phyloP scores from a whole-genome alignment of 2,113 vertebrate species.

The Trichechus manatus region DNA sequence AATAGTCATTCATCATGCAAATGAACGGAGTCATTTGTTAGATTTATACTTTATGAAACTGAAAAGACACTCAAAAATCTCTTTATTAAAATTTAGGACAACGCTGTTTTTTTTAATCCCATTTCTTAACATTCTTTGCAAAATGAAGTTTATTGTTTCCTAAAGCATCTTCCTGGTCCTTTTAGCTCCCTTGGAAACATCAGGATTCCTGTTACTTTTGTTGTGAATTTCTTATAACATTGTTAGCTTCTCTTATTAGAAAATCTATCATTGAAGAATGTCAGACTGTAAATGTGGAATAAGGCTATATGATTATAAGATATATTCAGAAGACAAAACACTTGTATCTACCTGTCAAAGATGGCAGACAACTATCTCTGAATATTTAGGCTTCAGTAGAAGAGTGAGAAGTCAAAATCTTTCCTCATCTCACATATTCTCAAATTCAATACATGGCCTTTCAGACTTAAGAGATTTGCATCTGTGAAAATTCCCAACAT shows the following conservation, averaged over 20 bases:
- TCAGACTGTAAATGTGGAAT: constrained; percentile 35
- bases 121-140: constrained; percentile 45
- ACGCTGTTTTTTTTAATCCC: constrained; percentile 34
- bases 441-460: constrained; percentile 21
- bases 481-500: neutral
- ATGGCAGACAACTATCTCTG: neutral
- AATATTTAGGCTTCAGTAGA: neutral
- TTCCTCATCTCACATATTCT: neutral
- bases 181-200: neutral
- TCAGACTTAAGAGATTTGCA: neutral
- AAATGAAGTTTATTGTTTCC: constrained; percentile 36
- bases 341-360: neutral
- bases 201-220: neutral
- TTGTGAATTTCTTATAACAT: constrained; percentile 14
- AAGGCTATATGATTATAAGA: constrained; percentile 18
- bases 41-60: constrained; percentile 78
- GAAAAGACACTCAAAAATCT: constrained; percentile 72
- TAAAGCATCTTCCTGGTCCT: constrained; percentile 61
- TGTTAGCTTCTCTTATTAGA: neutral
- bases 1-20: constrained; percentile 87
- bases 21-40: constrained; percentile 85
- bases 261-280: constrained; percentile 52
- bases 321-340: neutral
- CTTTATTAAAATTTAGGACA: constrained; percentile 81
- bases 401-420: constrained; percentile 26